Evolutionary conservation across 2,113 vertebrate genomes (phyloP).

Genomic region (Scatophagus argus): DNA sequence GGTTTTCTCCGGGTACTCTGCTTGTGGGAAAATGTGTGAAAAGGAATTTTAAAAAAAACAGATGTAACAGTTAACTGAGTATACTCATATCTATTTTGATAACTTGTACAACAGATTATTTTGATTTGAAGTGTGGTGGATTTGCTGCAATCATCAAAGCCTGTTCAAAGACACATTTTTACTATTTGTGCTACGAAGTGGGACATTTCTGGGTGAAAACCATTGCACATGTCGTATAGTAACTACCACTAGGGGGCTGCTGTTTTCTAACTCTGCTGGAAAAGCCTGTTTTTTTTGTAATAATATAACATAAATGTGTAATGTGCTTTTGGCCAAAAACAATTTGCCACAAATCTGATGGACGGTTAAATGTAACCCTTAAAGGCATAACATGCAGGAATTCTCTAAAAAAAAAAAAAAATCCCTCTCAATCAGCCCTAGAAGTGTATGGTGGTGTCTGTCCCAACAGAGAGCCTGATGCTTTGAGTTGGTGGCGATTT

Average conservation of each 20-base stretch:
- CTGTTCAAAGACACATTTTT: not conserved
- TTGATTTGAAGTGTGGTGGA: not conserved
- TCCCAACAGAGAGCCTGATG: too few relatives aligned
- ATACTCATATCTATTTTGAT: not conserved
- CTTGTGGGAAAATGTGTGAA: too few relatives aligned
- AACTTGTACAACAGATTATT: not conserved
- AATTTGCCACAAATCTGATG: not conserved
- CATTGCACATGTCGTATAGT: not conserved
- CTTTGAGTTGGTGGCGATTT: too few relatives aligned
- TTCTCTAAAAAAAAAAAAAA: too few relatives aligned
- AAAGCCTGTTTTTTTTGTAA: not conserved
- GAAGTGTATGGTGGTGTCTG: too few relatives aligned
- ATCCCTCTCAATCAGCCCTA: too few relatives aligned
- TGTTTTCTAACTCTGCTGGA: not conserved
- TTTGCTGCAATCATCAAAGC: not conserved
- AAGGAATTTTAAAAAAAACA: too few relatives aligned
- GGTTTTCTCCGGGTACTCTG: too few relatives aligned
- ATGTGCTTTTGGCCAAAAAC: not conserved
- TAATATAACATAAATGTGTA: not conserved
- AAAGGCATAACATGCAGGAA: too few relatives aligned
- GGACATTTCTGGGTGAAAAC: not conserved
- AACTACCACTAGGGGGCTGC: slow-evolving; percentile 8
- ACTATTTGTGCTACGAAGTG: not conserved
- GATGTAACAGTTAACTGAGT: too few relatives aligned
- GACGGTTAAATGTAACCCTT: too few relatives aligned